Percentiles rank a stretch among this genome's conserved stretches.
These are phyloP conservation scores for Arrhamphus sclerolepis DNA, from an alignment of 2,797 vertebrate genomes.

Conservation along the genomic window DNA sequence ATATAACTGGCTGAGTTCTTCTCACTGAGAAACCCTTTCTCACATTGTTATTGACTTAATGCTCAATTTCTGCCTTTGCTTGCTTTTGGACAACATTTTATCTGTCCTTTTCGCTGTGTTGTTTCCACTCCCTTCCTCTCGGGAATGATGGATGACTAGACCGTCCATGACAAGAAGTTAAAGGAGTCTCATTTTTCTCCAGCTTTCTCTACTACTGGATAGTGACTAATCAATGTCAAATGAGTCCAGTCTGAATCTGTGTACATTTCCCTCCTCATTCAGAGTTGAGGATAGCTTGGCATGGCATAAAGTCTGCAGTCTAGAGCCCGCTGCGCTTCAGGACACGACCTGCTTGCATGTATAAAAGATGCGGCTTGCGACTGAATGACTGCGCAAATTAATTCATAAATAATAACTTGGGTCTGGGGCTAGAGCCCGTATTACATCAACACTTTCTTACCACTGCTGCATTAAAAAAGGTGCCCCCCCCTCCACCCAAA, in stretches of 20 bases:
- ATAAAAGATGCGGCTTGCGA: constrained; percentile 79
- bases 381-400: constrained; percentile 82
- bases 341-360: constrained; percentile 80
- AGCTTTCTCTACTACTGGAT: constrained; percentile 49
- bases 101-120: constrained; percentile 37
- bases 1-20: constrained; percentile 74
- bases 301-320: constrained; percentile 71
- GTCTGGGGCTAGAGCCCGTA: constrained; percentile 75
- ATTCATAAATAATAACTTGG: constrained; percentile 83
- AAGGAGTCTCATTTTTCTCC: constrained; percentile 49
- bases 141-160: constrained; percentile 44
- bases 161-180: constrained; percentile 54
- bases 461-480: constrained; percentile 78
- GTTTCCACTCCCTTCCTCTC: constrained; percentile 43
- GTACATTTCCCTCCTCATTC: constrained; percentile 54
- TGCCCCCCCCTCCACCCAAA: constrained; percentile 64
- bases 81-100: constrained; percentile 57
- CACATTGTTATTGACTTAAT: constrained; percentile 73
- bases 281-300: constrained; percentile 53
- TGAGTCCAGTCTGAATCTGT: constrained; percentile 61
- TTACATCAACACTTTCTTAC: constrained; percentile 77
- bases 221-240: constrained; percentile 70
- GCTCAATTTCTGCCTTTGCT: constrained; percentile 65
- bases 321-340: constrained; percentile 72
- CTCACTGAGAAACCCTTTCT: constrained; percentile 71